Evolutionary conservation across 2,888 invertebrate species (phyloP).

Genomic region (Sthenelais limicola): DNA sequence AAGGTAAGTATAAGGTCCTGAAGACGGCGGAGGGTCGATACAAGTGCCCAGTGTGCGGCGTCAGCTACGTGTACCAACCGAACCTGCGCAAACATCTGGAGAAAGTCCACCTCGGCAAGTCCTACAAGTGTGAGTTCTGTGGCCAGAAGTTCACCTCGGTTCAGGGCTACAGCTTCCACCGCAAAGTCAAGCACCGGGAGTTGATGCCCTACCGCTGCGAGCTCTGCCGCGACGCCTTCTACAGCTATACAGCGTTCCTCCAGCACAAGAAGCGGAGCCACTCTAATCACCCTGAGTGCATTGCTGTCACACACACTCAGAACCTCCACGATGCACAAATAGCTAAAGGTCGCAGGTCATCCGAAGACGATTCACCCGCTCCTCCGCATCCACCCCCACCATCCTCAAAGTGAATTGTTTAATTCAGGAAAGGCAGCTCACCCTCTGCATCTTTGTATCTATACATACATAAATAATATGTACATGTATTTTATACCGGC

Average conservation of each 20-base stretch:
- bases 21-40: constrained; percentile 36
- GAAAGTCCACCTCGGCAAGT: constrained; percentile 35
- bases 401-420: too few species aligned
- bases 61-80: constrained; percentile 28
- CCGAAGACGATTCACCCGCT: too few species aligned
- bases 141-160: constrained; percentile 28
- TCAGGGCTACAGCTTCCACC: constrained; percentile 31
- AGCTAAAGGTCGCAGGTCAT: too few species aligned
- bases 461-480: too few species aligned
- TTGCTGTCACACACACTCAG: constrained; percentile 20
- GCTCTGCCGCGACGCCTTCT: constrained; percentile 29
- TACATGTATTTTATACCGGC: too few species aligned
- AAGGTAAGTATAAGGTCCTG: constrained; percentile 38
- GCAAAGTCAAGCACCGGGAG: constrained; percentile 33
- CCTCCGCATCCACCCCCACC: too few species aligned
- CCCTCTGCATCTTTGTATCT: too few species aligned
- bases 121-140: constrained; percentile 35
- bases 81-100: constrained; percentile 34
- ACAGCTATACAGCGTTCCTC: constrained; percentile 27
- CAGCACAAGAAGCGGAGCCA: constrained; percentile 33
- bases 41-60: constrained; percentile 32
- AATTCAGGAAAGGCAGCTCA: too few species aligned
- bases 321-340: too few species aligned
- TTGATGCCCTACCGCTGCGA: constrained; percentile 28
- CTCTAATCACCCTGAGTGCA: constrained; percentile 34